Percentiles rank a stretch among this genome's conserved stretches.
phyloP scores from a whole-genome alignment of 2,113 vertebrate genomes.

The Cheilinus undulatus region DNA sequence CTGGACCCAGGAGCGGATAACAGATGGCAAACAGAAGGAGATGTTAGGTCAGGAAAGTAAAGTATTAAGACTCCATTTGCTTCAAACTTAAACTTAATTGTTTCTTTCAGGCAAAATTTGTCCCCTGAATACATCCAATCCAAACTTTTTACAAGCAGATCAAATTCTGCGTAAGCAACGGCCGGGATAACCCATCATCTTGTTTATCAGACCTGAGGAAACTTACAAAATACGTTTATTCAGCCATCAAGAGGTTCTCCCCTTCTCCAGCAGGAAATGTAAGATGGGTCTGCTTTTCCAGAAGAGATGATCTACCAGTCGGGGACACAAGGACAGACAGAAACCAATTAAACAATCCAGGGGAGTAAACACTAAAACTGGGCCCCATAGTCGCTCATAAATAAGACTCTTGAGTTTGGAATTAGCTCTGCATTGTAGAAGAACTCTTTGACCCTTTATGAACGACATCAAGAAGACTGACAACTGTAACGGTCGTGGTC shows the following conservation, averaged over 20 bases:
- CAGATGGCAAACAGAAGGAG: neutral
- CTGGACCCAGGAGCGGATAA: slow-evolving; percentile 14
- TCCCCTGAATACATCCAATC: too few species aligned
- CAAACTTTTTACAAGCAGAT: too few species aligned
- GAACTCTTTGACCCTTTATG: too few species aligned
- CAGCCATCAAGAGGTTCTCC: neutral
- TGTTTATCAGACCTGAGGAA: neutral
- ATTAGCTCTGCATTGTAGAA: too few species aligned
- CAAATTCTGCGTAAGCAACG: neutral
- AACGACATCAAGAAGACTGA: neutral
- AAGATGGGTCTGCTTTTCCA: too few species aligned
- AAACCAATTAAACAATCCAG: too few species aligned
- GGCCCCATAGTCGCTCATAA: neutral
- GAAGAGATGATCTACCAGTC: neutral
- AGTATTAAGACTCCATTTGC: neutral
- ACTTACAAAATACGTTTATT: neutral
- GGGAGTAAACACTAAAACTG: slow-evolving; percentile 12
- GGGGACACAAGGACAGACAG: too few species aligned
- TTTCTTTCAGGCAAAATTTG: neutral
- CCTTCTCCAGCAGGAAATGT: neutral
- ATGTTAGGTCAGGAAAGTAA: neutral
- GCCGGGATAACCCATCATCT: too few species aligned
- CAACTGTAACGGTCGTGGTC: neutral
- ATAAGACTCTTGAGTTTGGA: neutral
- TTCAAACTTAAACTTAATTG: neutral